phyloP scores from a whole-genome alignment of 2,797 vertebrate species.

The Halcyon badia region DNA sequence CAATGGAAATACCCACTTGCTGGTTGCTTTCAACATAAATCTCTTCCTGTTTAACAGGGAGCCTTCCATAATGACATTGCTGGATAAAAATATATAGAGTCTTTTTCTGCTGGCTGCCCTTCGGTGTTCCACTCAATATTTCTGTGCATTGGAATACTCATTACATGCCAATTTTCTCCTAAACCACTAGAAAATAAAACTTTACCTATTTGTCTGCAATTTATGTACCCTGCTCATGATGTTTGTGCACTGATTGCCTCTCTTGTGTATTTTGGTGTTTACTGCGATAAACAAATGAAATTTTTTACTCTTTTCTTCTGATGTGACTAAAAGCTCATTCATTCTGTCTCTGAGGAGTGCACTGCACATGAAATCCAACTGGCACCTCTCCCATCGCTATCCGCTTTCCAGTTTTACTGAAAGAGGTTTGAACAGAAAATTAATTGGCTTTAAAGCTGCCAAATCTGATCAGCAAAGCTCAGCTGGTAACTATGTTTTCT shows the following conservation, averaged over 20 bases:
- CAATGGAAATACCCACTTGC: neutral
- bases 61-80: neutral
- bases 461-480: conserved; percentile 66
- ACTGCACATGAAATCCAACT: neutral
- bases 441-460: conserved; percentile 69
- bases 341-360: neutral
- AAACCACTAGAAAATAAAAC: neutral
- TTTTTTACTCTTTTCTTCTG: neutral
- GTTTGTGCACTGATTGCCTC: neutral
- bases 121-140: neutral
- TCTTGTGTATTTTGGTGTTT: neutral
- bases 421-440: conserved; percentile 65
- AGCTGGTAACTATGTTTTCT: conserved; percentile 40
- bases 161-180: neutral
- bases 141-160: neutral
- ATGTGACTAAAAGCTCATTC: neutral
- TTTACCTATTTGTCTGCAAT: too few species aligned
- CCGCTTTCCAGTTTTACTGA: conserved; percentile 21
- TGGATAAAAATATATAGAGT: neutral
- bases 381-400: conserved; percentile 21
- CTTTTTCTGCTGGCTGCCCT: neutral
- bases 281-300: neutral
- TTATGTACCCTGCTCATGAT: neutral
- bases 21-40: neutral
- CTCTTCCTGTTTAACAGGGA: neutral